Evolutionary conservation across 2,113 vertebrate genomes (phyloP).

Genomic region (Leucoraja erinaceus): DNA sequence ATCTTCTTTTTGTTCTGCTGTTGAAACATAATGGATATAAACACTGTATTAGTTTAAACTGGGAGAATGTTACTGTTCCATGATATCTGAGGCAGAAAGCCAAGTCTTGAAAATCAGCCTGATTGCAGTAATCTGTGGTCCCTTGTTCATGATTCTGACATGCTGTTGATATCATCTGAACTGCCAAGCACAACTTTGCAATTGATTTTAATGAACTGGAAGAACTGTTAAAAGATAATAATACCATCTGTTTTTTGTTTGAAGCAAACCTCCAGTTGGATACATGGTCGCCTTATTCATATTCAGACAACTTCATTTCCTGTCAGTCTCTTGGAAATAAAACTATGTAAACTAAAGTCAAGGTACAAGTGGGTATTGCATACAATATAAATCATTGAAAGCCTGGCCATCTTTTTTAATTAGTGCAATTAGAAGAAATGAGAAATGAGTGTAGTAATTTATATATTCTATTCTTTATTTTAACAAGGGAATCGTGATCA

Average conservation of each 20-base stretch:
- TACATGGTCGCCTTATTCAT: not conserved
- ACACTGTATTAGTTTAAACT: not conserved
- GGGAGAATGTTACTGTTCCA: not conserved
- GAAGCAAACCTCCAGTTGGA: not conserved
- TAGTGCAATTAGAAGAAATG: not conserved
- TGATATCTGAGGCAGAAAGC: not conserved
- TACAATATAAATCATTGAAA: not conserved
- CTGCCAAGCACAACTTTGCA: slow-evolving; percentile 5
- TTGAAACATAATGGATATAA: not conserved
- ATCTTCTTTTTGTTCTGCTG: not conserved
- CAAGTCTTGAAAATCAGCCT: not conserved
- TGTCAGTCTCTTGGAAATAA: not conserved
- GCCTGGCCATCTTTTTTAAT: not conserved
- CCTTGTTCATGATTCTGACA: slow-evolving; percentile 11
- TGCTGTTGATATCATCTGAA: slow-evolving; percentile 1
- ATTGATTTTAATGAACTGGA: not conserved
- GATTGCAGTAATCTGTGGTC: not conserved
- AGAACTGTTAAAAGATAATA: slow-evolving; percentile 4
- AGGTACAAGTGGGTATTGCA: not conserved
- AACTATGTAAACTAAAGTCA: not conserved
- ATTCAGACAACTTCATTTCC: not conserved
- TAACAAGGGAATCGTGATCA: not conserved
- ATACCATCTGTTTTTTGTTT: not conserved
- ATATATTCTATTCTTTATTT: not conserved
- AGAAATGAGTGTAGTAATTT: not conserved